A percentile compares a stretch with the other conserved stretches of the same genome.
Conservation (phyloP, 2,888 invertebrate genomes). For the Venusia cambrica region DNA sequence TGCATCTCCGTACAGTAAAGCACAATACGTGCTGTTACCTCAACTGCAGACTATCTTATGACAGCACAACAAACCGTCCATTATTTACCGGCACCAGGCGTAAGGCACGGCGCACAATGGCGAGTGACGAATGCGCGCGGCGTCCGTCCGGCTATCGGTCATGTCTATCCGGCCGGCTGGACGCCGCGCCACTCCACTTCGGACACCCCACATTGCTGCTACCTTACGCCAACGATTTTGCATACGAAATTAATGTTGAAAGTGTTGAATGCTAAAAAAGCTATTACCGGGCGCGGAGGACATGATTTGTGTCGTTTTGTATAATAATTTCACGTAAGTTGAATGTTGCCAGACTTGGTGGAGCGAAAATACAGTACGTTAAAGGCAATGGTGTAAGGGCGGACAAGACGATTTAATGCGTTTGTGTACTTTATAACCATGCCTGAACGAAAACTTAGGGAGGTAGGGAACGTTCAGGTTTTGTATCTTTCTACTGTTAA, state of each 20-base stretch:
- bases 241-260: conserved; percentile 30
- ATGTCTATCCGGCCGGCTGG: conserved; percentile 37
- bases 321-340: conserved; percentile 25
- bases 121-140: conserved; percentile 50
- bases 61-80: conserved; percentile 23
- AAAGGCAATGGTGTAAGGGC: conserved; percentile 9
- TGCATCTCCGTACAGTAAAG: conserved; percentile 9
- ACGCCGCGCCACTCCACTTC: conserved; percentile 29
- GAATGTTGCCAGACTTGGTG: conserved; percentile 5
- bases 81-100: conserved; percentile 22
- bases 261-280: conserved; percentile 33
- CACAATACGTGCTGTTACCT: conserved; percentile 18
- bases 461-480: too few relatives aligned
- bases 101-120: conserved; percentile 30
- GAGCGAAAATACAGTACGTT: conserved; percentile 10
- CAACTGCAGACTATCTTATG: conserved; percentile 22
- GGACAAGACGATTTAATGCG: conserved; percentile 13
- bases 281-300: conserved; percentile 23
- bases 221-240: conserved; percentile 27
- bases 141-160: conserved; percentile 48
- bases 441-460: too few relatives aligned
- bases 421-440: conserved; percentile 7
- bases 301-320: conserved; percentile 25
- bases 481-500: too few relatives aligned
- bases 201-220: conserved; percentile 17